Conservation (phyloP, 1,140 invertebrate species). For the Magallana ariakensis region DNA sequence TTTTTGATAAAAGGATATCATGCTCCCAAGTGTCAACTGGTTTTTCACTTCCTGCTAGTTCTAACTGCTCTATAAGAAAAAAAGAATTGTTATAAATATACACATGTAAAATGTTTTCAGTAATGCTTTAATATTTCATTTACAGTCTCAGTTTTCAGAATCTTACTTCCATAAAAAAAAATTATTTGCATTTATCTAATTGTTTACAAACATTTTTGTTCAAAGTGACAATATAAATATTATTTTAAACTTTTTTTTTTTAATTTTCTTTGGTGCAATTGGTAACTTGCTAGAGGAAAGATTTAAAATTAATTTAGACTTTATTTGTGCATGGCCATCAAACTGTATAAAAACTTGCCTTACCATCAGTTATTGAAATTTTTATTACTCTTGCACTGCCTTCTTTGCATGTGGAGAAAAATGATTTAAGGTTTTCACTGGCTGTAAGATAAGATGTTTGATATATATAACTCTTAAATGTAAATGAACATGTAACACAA, state of each 20-base stretch:
- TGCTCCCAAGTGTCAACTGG: constrained; percentile 71
- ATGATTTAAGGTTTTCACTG: constrained; percentile 70
- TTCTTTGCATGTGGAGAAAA: constrained; percentile 75
- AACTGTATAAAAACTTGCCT: not conserved
- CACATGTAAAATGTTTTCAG: no score
- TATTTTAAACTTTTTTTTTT: not conserved
- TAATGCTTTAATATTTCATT: no score
- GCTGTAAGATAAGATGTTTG: constrained; percentile 68
- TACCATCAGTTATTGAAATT: constrained; percentile 75
- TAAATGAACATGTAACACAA: no score
- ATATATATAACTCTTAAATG: not conserved
- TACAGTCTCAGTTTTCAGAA: no score
- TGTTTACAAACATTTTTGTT: no score
- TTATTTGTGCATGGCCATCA: no score
- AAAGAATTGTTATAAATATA: constrained; percentile 39
- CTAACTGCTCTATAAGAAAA: constrained; percentile 73
- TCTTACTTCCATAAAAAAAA: no score
- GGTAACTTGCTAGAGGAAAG: no score
- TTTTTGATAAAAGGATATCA: constrained; percentile 76
- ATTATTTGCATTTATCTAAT: no score
- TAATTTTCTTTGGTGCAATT: not conserved
- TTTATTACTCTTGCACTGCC: constrained; percentile 72
- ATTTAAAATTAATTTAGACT: no score
- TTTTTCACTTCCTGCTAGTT: constrained; percentile 61
- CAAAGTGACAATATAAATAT: not conserved